Conservation (phyloP, 2,113 vertebrate species). For the Chloropsis cyanopogon region DNA sequence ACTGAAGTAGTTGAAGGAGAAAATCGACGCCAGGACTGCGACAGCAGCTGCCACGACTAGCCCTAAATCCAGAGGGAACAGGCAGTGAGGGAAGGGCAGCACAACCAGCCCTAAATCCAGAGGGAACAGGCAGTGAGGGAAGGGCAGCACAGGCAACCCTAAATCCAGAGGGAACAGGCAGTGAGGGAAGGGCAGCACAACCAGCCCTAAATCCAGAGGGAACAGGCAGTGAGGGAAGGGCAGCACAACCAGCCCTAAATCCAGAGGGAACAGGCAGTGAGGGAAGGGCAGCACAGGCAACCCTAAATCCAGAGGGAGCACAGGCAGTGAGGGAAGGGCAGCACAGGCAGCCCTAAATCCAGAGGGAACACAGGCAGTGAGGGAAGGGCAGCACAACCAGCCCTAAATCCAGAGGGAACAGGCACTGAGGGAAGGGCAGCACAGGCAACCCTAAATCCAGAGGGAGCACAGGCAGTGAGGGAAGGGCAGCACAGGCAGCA, state of each 20-base stretch:
- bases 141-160: not conserved
- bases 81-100: not conserved
- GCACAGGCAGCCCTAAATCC: not conserved
- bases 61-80: slow-evolving; percentile 65
- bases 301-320: slow-evolving; percentile 64
- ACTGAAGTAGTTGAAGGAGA: slow-evolving; percentile 79
- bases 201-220: slow-evolving; percentile 66
- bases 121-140: not conserved
- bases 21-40: slow-evolving; percentile 62
- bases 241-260: not conserved
- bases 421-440: not conserved
- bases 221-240: not conserved
- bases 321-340: not conserved
- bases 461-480: slow-evolving; percentile 22
- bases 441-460: slow-evolving; percentile 63
- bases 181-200: not conserved
- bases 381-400: not conserved
- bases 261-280: not conserved
- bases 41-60: slow-evolving; percentile 68
- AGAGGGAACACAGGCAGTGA: not conserved
- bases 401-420: not conserved
- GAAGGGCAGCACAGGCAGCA: not conserved
- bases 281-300: not conserved
- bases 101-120: not conserved
- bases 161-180: not conserved